Percentiles rank a stretch among this genome's conserved stretches.
Conservation (phyloP, 1,140 invertebrate species). For the Amyelois transitella region DNA sequence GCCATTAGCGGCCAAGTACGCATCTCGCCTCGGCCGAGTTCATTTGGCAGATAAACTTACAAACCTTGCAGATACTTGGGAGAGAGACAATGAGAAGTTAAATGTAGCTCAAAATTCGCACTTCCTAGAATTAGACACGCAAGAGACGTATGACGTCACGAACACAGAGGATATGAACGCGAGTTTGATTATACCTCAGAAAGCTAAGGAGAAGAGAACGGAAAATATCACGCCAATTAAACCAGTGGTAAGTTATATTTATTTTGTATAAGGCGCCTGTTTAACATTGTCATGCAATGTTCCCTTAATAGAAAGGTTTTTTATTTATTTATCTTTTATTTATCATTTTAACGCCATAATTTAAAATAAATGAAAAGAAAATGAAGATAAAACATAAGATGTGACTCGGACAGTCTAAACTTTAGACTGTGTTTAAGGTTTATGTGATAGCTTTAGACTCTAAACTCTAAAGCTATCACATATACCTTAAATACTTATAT, state of each 20-base stretch:
- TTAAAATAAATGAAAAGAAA: no score
- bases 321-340: background rate
- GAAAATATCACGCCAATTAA: constrained; percentile 50
- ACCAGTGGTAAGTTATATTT: constrained; percentile 50
- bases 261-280: background rate
- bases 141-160: constrained; percentile 64
- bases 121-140: constrained; percentile 45
- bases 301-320: background rate
- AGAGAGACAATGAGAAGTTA: constrained; percentile 41
- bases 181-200: constrained; percentile 64
- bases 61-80: constrained; percentile 47
- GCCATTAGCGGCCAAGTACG: constrained; percentile 91
- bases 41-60: constrained; percentile 85
- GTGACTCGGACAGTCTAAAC: no score
- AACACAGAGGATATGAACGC: constrained; percentile 46
- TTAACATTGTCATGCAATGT: background rate
- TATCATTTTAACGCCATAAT: no score
- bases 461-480: no score
- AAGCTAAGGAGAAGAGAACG: constrained; percentile 44
- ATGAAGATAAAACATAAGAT: no score
- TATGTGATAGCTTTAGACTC: no score
- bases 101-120: constrained; percentile 42
- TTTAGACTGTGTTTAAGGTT: no score
- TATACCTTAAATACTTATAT: background rate
- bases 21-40: constrained; percentile 82